Evolutionary conservation across 2,888 invertebrate species (phyloP).

Genomic region (Polymixis lichenea): DNA sequence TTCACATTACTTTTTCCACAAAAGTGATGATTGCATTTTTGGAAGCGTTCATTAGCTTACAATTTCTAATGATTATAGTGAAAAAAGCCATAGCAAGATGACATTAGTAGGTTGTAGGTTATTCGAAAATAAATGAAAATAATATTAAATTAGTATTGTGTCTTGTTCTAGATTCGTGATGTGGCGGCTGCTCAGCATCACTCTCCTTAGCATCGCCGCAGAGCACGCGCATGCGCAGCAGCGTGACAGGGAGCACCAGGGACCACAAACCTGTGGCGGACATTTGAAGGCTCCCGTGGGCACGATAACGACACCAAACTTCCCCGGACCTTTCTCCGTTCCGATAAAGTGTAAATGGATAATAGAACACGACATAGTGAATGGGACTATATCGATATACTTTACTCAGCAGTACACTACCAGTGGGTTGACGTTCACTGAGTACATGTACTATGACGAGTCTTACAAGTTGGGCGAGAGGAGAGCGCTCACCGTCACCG

Average conservation of each 20-base stretch:
- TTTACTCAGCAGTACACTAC: conserved; percentile 96
- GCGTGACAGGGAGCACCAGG: conserved; percentile 80
- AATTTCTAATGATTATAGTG: not conserved
- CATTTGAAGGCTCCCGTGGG: conserved; percentile 92
- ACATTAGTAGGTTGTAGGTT: too few relatives aligned
- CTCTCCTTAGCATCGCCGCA: conserved; percentile 75
- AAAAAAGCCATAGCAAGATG: not conserved
- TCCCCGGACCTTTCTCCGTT: conserved; percentile 94
- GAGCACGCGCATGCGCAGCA: conserved; percentile 78
- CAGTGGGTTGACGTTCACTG: conserved; percentile 94
- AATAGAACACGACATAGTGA: conserved; percentile 93
- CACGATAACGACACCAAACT: conserved; percentile 95
- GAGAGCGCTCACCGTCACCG: conserved; percentile 92
- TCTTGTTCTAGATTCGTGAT: conserved; percentile 19
- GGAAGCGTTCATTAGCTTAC: not conserved
- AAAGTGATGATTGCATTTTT: conserved; percentile 2
- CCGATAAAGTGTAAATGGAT: conserved; percentile 97
- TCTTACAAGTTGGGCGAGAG: conserved; percentile 92
- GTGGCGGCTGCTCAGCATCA: conserved; percentile 39
- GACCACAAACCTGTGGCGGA: conserved; percentile 92
- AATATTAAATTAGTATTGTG: not conserved
- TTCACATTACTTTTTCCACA: not conserved
- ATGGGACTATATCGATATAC: conserved; percentile 95
- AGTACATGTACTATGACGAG: conserved; percentile 94
- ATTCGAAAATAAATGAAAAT: not conserved